A percentile compares a stretch with the other conserved stretches of the same genome.
These are phyloP conservation scores for Rhinoptilus africanus DNA, from an alignment of 2,113 vertebrate genomes.

Conservation along the genomic window DNA sequence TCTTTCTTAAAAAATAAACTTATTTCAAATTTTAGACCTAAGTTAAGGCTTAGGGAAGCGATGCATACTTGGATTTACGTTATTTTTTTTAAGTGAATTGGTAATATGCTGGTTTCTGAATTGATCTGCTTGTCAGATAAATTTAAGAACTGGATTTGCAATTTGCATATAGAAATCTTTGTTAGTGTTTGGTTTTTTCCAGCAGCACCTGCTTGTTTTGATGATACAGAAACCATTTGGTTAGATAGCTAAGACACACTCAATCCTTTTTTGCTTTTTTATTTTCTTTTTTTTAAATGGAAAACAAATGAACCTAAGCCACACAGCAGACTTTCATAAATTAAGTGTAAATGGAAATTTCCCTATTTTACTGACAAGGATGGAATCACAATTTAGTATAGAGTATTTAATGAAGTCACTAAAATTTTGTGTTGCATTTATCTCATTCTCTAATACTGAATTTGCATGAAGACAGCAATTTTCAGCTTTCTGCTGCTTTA, in stretches of 20 bases:
- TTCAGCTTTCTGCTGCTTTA: neutral
- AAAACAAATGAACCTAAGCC: neutral
- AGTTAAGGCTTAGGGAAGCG: neutral
- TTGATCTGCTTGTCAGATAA: neutral
- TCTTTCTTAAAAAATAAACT: neutral
- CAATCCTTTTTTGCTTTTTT: neutral
- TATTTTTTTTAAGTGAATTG: neutral
- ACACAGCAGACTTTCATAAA: neutral
- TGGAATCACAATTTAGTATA: neutral
- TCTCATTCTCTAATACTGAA: neutral
- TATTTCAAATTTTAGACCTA: neutral
- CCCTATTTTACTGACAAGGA: neutral
- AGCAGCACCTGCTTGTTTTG: neutral
- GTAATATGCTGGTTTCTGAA: neutral
- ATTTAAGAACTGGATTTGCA: neutral
- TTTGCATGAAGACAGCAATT: neutral
- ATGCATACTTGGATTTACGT: fast-evolving
- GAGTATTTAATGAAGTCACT: neutral
- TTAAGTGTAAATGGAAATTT: neutral
- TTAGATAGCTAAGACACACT: neutral
- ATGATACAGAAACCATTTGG: neutral
- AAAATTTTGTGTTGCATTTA: neutral
- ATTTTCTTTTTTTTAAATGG: neutral
- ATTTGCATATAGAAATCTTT: neutral
- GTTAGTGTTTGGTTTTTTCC: neutral